phyloP scores from a whole-genome alignment of 1,140 invertebrate genomes.

The Hyposmocoma kahamanoa region DNA sequence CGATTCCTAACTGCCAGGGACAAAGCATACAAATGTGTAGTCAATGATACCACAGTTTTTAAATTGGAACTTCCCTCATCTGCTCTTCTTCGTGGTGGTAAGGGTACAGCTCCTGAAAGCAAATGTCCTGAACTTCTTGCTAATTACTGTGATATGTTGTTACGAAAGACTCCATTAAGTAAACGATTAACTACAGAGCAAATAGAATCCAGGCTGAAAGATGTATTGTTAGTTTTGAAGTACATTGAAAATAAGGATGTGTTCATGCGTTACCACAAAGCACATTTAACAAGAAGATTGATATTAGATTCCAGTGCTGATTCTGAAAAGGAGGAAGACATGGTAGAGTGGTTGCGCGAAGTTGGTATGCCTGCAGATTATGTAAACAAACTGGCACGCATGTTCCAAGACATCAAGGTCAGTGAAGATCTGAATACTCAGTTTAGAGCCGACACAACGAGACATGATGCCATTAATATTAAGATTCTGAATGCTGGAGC shows the following conservation, averaged over 20 bases:
- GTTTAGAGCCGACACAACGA: constrained; percentile 83
- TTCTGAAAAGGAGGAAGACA: constrained; percentile 99
- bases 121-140: constrained; percentile 99
- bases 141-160: constrained; percentile 99
- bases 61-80: constrained; percentile 80
- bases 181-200: constrained; percentile 98
- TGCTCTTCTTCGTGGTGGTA: constrained; percentile 75
- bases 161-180: constrained; percentile 96
- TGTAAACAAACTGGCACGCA: constrained; percentile 97
- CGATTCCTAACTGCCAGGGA: constrained; percentile 97
- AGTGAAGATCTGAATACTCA: constrained; percentile 98
- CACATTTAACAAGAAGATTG: constrained; percentile 95
- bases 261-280: constrained; percentile 99
- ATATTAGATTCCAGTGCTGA: constrained; percentile 98
- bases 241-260: constrained; percentile 99
- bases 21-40: constrained; percentile 98
- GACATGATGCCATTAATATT: constrained; percentile 86
- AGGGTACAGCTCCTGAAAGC: constrained; percentile 87
- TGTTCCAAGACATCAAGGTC: constrained; percentile 99
- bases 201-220: constrained; percentile 93
- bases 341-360: constrained; percentile 96
- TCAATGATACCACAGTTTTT: constrained; percentile 99
- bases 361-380: constrained; percentile 99
- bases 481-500: constrained; percentile 99
- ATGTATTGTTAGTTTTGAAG: constrained; percentile 97